phyloP scores from a whole-genome alignment of 2,888 invertebrate species.

The Drosophila fulvimacula region DNA sequence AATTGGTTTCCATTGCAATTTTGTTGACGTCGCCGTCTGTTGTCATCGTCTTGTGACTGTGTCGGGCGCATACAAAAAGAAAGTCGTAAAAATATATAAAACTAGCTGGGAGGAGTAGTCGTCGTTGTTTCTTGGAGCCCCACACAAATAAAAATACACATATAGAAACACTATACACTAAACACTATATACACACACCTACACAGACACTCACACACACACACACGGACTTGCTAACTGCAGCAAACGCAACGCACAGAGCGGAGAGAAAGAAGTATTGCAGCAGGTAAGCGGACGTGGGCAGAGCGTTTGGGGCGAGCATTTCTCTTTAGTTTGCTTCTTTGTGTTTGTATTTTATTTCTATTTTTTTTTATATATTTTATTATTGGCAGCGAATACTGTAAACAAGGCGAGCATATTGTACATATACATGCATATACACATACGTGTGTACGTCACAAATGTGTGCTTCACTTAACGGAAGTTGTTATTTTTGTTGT shows the following conservation, averaged over 20 bases:
- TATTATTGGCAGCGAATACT: slow-evolving; percentile 44
- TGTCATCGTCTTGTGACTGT: slow-evolving; percentile 75
- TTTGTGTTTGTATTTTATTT: slow-evolving; percentile 33
- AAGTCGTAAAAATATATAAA: slow-evolving; percentile 73
- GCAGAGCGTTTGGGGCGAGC: slow-evolving; percentile 47
- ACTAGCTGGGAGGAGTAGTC: slow-evolving; percentile 69
- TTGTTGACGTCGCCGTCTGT: slow-evolving; percentile 66
- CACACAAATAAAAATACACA: slow-evolving; percentile 17
- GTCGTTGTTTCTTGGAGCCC: slow-evolving; percentile 50
- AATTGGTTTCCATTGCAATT: slow-evolving; percentile 35
- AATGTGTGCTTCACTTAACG: slow-evolving; percentile 26
- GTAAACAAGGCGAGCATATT: slow-evolving; percentile 45
- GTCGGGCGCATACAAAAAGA: slow-evolving; percentile 67
- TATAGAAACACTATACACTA: neutral
- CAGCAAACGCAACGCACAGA: slow-evolving; percentile 47
- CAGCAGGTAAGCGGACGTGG: slow-evolving; percentile 65
- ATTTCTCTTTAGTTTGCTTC: slow-evolving; percentile 56
- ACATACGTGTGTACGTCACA: slow-evolving; percentile 22
- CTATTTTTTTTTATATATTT: slow-evolving; percentile 12
- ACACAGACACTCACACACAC: slow-evolving; percentile 21
- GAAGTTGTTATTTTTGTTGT: slow-evolving; percentile 31
- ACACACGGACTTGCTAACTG: slow-evolving; percentile 49
- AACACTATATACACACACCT: slow-evolving; percentile 7
- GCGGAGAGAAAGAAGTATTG: slow-evolving; percentile 51
- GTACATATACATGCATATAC: slow-evolving; percentile 34